Base-by-base conservation (phyloP, 2,113 vertebrate species). In the Vanacampus margaritifer region DNA sequence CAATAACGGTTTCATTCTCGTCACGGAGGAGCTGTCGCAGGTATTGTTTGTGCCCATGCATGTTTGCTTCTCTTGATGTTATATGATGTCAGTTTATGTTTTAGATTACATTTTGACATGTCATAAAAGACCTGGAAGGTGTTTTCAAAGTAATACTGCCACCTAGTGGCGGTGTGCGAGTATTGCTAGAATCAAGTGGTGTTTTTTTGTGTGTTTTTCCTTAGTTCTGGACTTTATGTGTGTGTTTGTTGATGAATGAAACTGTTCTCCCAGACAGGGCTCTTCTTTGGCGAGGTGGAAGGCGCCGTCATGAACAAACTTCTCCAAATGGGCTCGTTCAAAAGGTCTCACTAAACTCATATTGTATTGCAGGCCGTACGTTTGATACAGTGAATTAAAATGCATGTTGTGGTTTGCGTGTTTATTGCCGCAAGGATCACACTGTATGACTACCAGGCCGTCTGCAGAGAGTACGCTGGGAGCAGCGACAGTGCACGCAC, bases 281-380 rank as follows among this genome's bases (percentile, higher is more conserved):
- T 93, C 73, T 99, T 99, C 86, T 98, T 99, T 83, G 97, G 97
- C 65, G 94, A 97, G 84, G 93, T 96, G 64, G 97, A 99, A 79
- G 95, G 96, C 67, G 96, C 95, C 1, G 96, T 99, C 68, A 99
- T 98, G 97, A 97, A 92, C 91, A 98, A 99, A 88, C 91, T 99
- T 74, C 88, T 99, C 72, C 88, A 94, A 78, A 99, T 99, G 97
- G 96, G 96, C 5, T 98, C 96, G 35, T 99, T 99, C 84, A 99
- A 96, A 91, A 95, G 95, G 97, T 98, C 89, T 89, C 89, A 73
- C 16, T 50, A 39, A 37, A 11, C 60, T 9, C 9, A 19, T 17
- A 58, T n/a, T 32, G 21, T 10, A 5, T 6, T 19, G 36, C 6
- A 1, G 5, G 7, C 65, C 9, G 8, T 53, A 3, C 24, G 37